phyloP scores from a whole-genome alignment of 1,140 invertebrate species.

The Diabrotica undecimpunctata region DNA sequence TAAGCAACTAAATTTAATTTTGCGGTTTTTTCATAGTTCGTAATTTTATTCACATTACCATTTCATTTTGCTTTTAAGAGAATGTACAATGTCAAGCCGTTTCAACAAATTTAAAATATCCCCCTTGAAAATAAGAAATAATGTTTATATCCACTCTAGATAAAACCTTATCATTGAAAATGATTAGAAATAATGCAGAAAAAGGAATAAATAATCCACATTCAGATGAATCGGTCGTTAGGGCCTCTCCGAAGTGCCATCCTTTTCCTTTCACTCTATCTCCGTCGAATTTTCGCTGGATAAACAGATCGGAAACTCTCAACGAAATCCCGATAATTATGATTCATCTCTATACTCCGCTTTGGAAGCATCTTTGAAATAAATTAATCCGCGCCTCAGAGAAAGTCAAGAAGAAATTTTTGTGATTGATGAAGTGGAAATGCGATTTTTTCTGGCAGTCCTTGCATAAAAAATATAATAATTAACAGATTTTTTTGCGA shows the following conservation, averaged over 20 bases:
- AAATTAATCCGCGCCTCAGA: constrained; percentile 7
- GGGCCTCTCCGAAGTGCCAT: constrained; percentile 32
- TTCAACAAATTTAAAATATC: constrained; percentile 13
- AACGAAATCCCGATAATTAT: constrained; percentile 27
- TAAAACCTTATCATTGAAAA: constrained; percentile 39
- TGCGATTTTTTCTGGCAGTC: no score
- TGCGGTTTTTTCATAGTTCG: no score
- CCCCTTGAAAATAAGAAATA: constrained; percentile 33
- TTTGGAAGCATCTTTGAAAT: not conserved
- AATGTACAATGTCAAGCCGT: not conserved
- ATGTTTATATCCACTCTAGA: constrained; percentile 36
- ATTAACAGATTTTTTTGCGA: no score
- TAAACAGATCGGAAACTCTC: constrained; percentile 31
- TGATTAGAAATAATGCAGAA: constrained; percentile 39
- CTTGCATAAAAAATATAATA: no score
- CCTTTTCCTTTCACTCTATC: constrained; percentile 7
- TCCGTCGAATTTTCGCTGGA: constrained; percentile 23
- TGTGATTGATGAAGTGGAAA: no score
- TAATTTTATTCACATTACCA: no score
- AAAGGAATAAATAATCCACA: constrained; percentile 40
- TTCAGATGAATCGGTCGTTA: constrained; percentile 41
- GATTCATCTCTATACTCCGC: constrained; percentile 22
- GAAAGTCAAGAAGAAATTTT: no score
- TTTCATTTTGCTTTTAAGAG: no score
- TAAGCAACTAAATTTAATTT: no score